Base-by-base conservation (phyloP, 1,140 invertebrate species). In the Drosophila athabasca region DNA sequence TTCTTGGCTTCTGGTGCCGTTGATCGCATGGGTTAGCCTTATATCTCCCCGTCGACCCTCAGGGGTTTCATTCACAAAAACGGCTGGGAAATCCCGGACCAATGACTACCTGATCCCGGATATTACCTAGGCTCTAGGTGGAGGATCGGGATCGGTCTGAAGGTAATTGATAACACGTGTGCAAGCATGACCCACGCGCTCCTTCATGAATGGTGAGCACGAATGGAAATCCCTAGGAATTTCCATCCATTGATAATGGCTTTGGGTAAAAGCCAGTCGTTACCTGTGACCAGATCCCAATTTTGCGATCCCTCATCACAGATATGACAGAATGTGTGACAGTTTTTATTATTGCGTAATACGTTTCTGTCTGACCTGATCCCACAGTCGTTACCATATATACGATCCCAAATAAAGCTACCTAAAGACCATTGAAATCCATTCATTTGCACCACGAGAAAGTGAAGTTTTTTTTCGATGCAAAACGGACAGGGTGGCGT, bases 81-180 rank as follows among this genome's bases (percentile, higher is more conserved):
- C 8, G 11, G 0, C 0, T 1, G 69, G 73, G 54, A 84, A 84
- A 54, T 45, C 81, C 76, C 62, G 1, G 9, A 19, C 22, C 6
- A 6, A 26, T 60, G n/a, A 9, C 51, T 73, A 76, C 73, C 72
- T 80, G 66, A 35, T 43, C 19, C 15, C 6, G 52, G 22, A 15
- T 51, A 29, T 35, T 53, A 53, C 51, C 51, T 53, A 53, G 59
- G 48, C 26, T 44, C 35, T 39, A 5, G 35, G 11, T 39, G 9
- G 50, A 51, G 53, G 8, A 31, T 26, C 2, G 41, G 29, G 44
- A 24, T 13, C 49, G 11, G 35, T 13, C 11, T 39, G 11, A 39
- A 58, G 68, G 74, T 87, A 87, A 87, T 87, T 69, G 70, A 71
- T 29, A 87, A 82, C 82, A 87, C 62, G 79, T 87, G 82, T 87